Conservation (phyloP, 2,797 vertebrate genomes). For the Gadopsis marmoratus region DNA sequence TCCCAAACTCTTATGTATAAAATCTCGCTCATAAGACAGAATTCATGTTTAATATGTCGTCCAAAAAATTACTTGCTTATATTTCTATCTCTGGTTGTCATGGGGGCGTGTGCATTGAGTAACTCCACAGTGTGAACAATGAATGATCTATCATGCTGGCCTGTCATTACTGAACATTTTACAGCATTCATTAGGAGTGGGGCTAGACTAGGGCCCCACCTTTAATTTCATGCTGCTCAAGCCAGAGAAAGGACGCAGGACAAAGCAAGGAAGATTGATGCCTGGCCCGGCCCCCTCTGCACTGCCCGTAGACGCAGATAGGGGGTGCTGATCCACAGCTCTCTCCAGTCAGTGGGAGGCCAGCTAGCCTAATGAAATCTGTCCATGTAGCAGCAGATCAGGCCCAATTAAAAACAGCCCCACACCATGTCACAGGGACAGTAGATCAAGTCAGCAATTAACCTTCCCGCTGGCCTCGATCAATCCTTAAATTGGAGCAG, state of each 20-base stretch:
- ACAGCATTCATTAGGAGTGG: slow-evolving; percentile 80
- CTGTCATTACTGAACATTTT: slow-evolving; percentile 83
- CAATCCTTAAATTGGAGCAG: slow-evolving; percentile 85
- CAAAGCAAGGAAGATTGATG: slow-evolving; percentile 85
- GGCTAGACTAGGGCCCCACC: slow-evolving; percentile 78
- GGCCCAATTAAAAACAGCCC: slow-evolving; percentile 86
- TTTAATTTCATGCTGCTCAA: slow-evolving; percentile 87
- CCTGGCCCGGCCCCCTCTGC: slow-evolving; percentile 53
- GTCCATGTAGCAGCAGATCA: slow-evolving; percentile 80
- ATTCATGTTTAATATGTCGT: slow-evolving; percentile 10
- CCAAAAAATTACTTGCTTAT: slow-evolving; percentile 25
- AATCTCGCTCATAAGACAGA: background rate
- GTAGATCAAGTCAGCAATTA: slow-evolving; percentile 90
- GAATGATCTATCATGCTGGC: slow-evolving; percentile 77
- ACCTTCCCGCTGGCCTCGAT: slow-evolving; percentile 85
- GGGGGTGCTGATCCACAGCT: slow-evolving; percentile 65
- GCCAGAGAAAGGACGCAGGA: slow-evolving; percentile 81
- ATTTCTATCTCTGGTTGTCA: slow-evolving; percentile 37
- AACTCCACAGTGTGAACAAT: slow-evolving; percentile 72
- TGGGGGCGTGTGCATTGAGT: slow-evolving; percentile 40
- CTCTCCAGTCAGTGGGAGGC: slow-evolving; percentile 44
- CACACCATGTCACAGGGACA: slow-evolving; percentile 84
- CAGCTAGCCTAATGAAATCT: slow-evolving; percentile 81
- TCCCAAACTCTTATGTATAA: background rate
- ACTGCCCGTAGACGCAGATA: slow-evolving; percentile 56